Evolutionary conservation across 2,888 invertebrate genomes (phyloP), one percentile per base, ranked within the genome.

Genomic region (Epiperipatus broadwayi): DNA sequence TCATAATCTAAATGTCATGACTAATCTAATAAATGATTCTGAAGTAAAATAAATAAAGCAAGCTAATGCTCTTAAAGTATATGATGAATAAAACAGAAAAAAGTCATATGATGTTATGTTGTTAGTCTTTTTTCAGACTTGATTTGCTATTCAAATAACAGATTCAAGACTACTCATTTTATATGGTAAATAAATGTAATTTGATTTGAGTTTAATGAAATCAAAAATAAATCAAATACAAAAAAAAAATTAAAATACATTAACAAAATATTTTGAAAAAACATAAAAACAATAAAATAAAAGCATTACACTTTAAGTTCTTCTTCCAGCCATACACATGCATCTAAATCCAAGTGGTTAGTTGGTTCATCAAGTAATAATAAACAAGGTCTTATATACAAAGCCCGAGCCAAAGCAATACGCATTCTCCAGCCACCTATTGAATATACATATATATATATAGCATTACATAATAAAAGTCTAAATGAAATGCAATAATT

Each of bases 251-350:
- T 56, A 41, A 31, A 7, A 10, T 7, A 34, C 16, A 21, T 16
- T 37, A 21, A 21, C 8, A n/a, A 5, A 15, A 8, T 20, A 10
- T 36, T 37, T 10, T 37, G 14, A 12, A 7, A 18, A 10, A 37
- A 7, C 10, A 7, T 40, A 10, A 12, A 18, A 43, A 38, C 14
- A 8, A 10, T 21, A n/a, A 8, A 3, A 25, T 10, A 30, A 37
- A 37, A 40, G 35, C 37, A 68, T 61, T 55, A 81, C 68, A 76
- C 73, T 65, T 85, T 87, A 30, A 97, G 68, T 63, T 97, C 95
- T 58, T 91, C 85, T 61, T 99, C 97, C 40, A 99, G 71, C 97
- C 97, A 99, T 32, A 97, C 95, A 58, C 95, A 97, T 41, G 97
- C 95, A 56, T 97, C 91, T 49, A 99, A 69, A 69, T 71, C 60